These are phyloP conservation scores for Zapornia atra DNA, from an alignment of 2,113 vertebrate genomes.

Conservation along the genomic window DNA sequence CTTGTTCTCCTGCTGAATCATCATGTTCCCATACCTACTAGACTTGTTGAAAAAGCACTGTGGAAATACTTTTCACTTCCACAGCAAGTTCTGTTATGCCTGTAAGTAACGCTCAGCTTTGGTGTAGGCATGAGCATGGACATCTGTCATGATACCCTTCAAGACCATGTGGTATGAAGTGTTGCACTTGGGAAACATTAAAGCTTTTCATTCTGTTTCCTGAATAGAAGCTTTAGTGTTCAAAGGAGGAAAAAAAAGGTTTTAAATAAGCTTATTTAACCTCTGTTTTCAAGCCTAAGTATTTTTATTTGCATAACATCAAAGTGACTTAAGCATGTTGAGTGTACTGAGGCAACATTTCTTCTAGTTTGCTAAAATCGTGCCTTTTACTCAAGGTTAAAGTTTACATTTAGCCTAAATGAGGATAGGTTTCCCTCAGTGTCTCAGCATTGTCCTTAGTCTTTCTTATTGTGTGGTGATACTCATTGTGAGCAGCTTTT, in stretches of 20 bases:
- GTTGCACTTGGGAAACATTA: neutral
- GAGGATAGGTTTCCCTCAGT: neutral
- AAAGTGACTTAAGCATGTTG: neutral
- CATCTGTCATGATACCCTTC: neutral
- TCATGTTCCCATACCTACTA: neutral
- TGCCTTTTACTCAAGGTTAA: neutral
- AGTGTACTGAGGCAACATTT: neutral
- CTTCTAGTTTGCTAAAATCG: neutral
- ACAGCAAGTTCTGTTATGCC: neutral
- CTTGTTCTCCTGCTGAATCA: slow-evolving; percentile 7
- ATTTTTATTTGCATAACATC: slow-evolving; percentile 9
- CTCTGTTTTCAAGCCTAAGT: neutral
- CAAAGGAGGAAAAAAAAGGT: neutral
- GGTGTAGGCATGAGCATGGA: neutral
- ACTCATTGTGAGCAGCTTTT: neutral
- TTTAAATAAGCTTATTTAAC: neutral
- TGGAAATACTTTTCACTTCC: slow-evolving; percentile 13
- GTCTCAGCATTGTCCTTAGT: neutral
- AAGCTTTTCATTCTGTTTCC: neutral
- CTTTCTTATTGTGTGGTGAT: neutral
- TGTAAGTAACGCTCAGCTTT: neutral
- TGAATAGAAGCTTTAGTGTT: neutral
- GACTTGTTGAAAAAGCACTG: slow-evolving; percentile 10
- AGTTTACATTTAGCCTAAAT: neutral
- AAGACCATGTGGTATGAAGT: neutral